Evolutionary conservation across 2,888 invertebrate genomes (phyloP), one percentile per base, ranked within the genome.

Genomic region (Torymus texanus): DNA sequence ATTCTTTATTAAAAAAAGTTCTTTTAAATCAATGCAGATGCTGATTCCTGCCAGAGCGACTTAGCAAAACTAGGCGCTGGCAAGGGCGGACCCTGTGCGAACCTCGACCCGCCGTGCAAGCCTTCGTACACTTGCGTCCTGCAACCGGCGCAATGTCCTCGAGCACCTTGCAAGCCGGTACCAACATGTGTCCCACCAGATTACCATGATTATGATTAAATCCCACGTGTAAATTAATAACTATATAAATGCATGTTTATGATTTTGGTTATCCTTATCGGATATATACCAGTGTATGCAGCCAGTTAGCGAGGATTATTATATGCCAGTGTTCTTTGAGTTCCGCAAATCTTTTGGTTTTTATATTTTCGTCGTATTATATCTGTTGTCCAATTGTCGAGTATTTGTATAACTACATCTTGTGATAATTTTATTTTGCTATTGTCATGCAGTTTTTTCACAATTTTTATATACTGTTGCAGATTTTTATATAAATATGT

Each of bases 171-270:
- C 66, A 83, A 82, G 16, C 85, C 84, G 0, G 81, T 85, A 24
- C 80, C 85, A 1, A 81, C 83, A n/a, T 85, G 85, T 71, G 81
- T 84, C 2, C 82, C 84, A 1, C 79, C 82, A 16, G 85, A 85
- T 70, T 84, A 84, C 29, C 81, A 80, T 21, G 84, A 85, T 59
- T 84, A 84, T 75, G 82, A 84, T 51, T 83, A 74, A 71, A 66
- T 2, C 10, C 29, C 10, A 11, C 14, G 11, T 24, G 11, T 3
- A 12, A 21, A n/a, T n/a, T 21, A 3, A 51, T 8, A 10, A 50
- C 16, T n/a, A n/a, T n/a, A n/a, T n/a, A 2, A 16, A 11, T 18
- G 18, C 14, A 66, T 51, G 51, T 5, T 4, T 24, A 62, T 62
- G 21, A n/a, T 62, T 14, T 21, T 62, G 21, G 1, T 2, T 14